phyloP scores from a whole-genome alignment of 1,140 invertebrate species.

The Rhyzopertha dominica region DNA sequence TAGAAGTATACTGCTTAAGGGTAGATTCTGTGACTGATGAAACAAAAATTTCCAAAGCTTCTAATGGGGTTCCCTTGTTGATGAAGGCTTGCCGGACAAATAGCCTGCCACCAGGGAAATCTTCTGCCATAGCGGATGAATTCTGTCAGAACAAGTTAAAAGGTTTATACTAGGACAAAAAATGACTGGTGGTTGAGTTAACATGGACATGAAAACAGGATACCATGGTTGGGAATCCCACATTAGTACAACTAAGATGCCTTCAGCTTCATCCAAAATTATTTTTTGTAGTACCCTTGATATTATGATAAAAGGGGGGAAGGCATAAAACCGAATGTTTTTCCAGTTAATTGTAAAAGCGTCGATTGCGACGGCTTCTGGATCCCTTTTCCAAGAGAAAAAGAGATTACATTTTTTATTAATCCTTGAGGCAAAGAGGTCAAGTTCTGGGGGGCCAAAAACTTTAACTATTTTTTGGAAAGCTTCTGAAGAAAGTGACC shows the following conservation, averaged over 20 bases:
- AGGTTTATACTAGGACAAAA: too few species aligned
- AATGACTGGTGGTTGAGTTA: too few species aligned
- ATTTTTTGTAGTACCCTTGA: background rate
- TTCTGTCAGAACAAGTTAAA: too few species aligned
- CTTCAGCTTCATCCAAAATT: background rate
- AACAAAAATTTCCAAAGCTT: slow-evolving; percentile 8
- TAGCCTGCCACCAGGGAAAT: too few species aligned
- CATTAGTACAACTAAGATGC: background rate
- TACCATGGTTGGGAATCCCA: too few species aligned
- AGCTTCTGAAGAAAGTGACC: background rate
- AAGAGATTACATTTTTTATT: background rate
- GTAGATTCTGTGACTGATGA: slow-evolving; percentile 1
- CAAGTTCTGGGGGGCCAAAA: slow-evolving; percentile 6
- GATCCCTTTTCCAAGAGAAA: slow-evolving; percentile 1
- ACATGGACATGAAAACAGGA: too few species aligned
- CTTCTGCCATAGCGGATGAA: too few species aligned
- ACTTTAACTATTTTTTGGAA: slow-evolving; percentile 9
- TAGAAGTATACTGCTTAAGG: slow-evolving; percentile 3
- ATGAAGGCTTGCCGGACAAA: too few species aligned
- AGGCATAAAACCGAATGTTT: background rate
- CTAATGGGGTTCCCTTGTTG: too few species aligned
- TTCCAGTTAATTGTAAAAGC: slow-evolving; percentile 3
- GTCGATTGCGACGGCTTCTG: background rate
- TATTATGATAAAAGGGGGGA: background rate
- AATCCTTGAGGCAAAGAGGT: slow-evolving; percentile 1